These are phyloP conservation scores for Solenopsis invicta DNA, from an alignment of 1,140 invertebrate species.

Conservation along the genomic window DNA sequence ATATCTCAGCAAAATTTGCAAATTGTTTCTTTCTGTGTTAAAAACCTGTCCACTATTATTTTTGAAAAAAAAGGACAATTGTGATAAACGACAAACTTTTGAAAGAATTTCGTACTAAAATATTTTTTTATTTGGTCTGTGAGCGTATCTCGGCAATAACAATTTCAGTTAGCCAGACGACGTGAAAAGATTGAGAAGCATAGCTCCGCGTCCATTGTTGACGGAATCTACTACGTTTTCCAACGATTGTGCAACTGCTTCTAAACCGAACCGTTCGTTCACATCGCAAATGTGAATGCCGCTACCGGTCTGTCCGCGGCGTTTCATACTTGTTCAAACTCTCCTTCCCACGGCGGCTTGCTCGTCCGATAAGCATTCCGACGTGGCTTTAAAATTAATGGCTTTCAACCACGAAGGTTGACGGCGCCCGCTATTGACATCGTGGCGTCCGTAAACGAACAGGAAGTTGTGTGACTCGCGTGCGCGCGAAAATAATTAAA, in stretches of 20 bases:
- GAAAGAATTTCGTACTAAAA: background rate
- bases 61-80: background rate
- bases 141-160: background rate
- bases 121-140: background rate
- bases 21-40: too few species aligned
- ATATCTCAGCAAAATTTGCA: too few species aligned
- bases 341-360: background rate
- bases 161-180: background rate
- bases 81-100: background rate
- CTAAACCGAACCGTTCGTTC: conserved; percentile 26
- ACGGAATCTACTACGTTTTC: background rate
- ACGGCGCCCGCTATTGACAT: conserved; percentile 57
- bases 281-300: conserved; percentile 28
- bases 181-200: background rate
- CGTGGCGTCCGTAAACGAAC: conserved; percentile 38
- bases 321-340: conserved; percentile 57
- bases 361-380: conserved; percentile 59
- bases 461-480: conserved; percentile 45
- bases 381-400: conserved; percentile 61
- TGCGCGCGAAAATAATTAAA: conserved; percentile 62
- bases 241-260: conserved; percentile 16
- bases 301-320: conserved; percentile 33
- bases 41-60: background rate
- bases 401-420: conserved; percentile 56
- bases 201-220: conserved; percentile 8